Evolutionary conservation across 2,113 vertebrate genomes (phyloP).

Genomic region (Dicaeum eximium): DNA sequence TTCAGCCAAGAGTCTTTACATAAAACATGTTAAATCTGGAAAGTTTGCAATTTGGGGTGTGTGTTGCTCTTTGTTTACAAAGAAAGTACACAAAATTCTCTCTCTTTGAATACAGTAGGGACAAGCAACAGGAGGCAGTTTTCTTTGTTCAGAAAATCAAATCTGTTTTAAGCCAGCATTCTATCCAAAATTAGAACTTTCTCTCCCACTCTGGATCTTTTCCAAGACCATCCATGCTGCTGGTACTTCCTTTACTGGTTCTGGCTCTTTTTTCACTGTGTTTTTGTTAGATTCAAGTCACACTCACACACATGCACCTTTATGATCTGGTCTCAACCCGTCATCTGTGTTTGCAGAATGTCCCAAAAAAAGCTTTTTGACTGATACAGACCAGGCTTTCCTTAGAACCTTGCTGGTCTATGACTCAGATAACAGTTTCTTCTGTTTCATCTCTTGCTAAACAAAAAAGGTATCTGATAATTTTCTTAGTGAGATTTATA

Average conservation of each 20-base stretch:
- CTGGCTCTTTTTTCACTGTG: neutral
- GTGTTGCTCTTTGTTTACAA: neutral
- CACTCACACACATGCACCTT: neutral
- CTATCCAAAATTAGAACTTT: constrained; percentile 19
- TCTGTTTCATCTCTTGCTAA: neutral
- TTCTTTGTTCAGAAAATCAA: constrained; percentile 37
- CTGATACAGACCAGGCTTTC: neutral
- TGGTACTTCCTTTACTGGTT: neutral
- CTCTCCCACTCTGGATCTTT: neutral
- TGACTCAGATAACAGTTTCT: neutral
- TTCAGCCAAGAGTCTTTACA: neutral
- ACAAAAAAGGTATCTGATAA: neutral
- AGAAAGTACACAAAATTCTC: neutral
- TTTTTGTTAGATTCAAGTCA: neutral
- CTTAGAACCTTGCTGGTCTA: neutral
- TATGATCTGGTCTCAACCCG: neutral
- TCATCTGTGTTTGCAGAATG: neutral
- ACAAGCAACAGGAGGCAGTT: constrained; percentile 7
- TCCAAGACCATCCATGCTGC: neutral
- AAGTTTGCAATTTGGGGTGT: neutral
- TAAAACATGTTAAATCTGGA: neutral
- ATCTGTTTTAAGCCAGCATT: neutral
- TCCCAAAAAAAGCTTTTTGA: neutral
- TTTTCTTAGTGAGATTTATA: neutral
- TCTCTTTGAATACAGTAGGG: neutral